Percentiles rank a stretch among this genome's conserved stretches.
Conservation (phyloP, 2,888 invertebrate genomes). For the Gonocerus acuteangulatus region DNA sequence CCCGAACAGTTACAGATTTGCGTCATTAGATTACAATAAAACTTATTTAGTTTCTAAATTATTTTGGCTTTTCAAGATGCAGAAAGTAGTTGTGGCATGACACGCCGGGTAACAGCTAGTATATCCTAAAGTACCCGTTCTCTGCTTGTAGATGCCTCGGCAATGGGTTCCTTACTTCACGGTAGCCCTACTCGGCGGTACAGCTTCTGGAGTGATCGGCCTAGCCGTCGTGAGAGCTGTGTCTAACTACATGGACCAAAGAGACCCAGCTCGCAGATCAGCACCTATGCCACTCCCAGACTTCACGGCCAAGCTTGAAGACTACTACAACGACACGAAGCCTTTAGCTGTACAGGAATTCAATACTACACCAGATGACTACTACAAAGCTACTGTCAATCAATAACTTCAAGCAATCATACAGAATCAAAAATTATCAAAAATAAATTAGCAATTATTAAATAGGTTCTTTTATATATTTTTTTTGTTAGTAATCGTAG, state of each 20-base stretch:
- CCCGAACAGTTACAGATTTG: no score
- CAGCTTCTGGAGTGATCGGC: neutral
- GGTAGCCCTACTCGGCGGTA: neutral
- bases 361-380: neutral
- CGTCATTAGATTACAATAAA: no score
- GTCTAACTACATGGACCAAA: neutral
- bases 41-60: no score
- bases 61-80: no score
- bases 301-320: neutral
- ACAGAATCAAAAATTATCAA: no score
- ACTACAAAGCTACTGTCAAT: neutral
- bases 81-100: no score
- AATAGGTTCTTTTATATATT: no score
- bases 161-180: neutral
- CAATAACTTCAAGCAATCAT: neutral
- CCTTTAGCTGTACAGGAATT: neutral
- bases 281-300: neutral
- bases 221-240: neutral
- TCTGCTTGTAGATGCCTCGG: slow-evolving; percentile 2
- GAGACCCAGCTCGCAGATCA: neutral
- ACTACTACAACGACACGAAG: neutral
- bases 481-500: no score
- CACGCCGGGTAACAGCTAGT: no score
- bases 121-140: no score
- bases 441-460: no score